Evolutionary conservation across 2,888 invertebrate species (phyloP), one percentile per base, ranked within the genome.

Genomic region (Aquatica leii): DNA sequence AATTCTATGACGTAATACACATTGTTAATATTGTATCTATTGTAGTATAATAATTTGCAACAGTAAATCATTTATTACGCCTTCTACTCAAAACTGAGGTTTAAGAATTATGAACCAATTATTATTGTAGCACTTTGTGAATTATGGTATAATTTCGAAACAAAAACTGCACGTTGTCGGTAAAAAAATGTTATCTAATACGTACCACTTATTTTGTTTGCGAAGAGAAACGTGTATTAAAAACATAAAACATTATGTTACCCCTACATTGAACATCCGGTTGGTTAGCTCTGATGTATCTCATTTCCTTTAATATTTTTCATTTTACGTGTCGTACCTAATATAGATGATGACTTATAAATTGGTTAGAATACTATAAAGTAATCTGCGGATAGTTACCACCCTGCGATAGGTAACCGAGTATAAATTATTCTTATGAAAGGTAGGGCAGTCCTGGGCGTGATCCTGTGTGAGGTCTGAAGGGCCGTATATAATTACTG

Each of bases 381-480:
- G 65, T 65, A 58, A 65, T 63, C 59, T 61, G 60, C 59, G 67
- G 68, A 66, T 66, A 65, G 67, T 69, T 69, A 66, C 69, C 70
- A 70, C 69, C 69, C 69, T 63, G 67, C 46, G 34, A 18, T 46
- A 53, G 51, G 55, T 58, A 62, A 66, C 65, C 58, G 56, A 70
- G 73, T 73, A 77, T 78, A 78, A 79, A 78, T 78, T 77, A 78
- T 76, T 76, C 77, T 77, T 78, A 74, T 75, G 76, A 76, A 76
- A 74, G 77, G 73, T 74, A 78, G 78, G 76, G 77, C 74, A 71
- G 76, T 69, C 68, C 75, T 74, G 77, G 81, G 81, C 81, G 81
- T 80, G 80, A 81, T 76, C 79, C 66, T 75, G 77, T 80, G 80
- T 81, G 81, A 78, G 81, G 80, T 80, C 80, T 71, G 75, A 76